Conservation (phyloP, 1,140 invertebrate genomes). For the Bicyclus anynana region DNA sequence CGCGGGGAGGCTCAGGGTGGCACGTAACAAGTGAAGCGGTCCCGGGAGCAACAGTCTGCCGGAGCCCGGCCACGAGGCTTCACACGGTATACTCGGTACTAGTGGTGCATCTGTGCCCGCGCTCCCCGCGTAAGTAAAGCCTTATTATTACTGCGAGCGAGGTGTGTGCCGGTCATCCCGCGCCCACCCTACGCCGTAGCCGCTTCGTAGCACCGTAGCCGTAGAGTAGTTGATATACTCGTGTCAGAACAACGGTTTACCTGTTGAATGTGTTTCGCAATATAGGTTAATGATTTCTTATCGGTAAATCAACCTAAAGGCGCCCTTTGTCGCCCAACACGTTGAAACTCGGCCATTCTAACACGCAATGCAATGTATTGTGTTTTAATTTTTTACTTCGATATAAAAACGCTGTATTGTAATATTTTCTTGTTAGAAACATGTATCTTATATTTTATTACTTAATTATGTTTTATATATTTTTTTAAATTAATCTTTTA, state of each 20-base stretch:
- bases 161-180: slow-evolving; percentile 6
- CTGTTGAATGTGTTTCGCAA: slow-evolving; percentile 55
- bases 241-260: slow-evolving; percentile 39
- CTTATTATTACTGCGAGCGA: slow-evolving; percentile 36
- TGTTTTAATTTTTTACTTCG: neutral
- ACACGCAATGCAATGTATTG: neutral
- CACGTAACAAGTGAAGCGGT: slow-evolving; percentile 73
- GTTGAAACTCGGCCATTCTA: neutral
- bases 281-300: slow-evolving; percentile 9
- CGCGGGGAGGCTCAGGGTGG: slow-evolving; percentile 48
- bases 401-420: too few relatives aligned
- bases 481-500: too few relatives aligned
- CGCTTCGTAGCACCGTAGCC: slow-evolving; percentile 7
- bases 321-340: neutral
- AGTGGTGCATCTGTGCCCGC: slow-evolving; percentile 41
- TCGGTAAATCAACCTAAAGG: neutral
- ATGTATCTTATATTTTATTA: neutral
- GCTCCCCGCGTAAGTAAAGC: slow-evolving; percentile 60
- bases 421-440: neutral
- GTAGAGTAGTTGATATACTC: slow-evolving; percentile 36
- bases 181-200: neutral
- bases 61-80: slow-evolving; percentile 68
- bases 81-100: slow-evolving; percentile 48
- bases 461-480: too few relatives aligned
- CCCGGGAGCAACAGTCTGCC: slow-evolving; percentile 75